Evolutionary conservation across 2,888 invertebrate genomes (phyloP).

Genomic region (Protonemura montana): DNA sequence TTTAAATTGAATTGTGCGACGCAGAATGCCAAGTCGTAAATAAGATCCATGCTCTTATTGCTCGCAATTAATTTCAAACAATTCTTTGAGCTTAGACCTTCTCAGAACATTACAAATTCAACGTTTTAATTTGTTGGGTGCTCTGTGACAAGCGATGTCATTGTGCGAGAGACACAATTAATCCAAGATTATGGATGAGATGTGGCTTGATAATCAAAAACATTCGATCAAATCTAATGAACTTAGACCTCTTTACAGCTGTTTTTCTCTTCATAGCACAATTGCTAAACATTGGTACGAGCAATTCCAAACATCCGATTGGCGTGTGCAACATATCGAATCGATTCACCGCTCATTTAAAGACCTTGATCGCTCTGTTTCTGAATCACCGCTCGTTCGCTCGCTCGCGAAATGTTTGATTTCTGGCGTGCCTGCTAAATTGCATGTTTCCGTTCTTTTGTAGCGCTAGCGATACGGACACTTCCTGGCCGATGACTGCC

Average conservation of each 20-base stretch:
- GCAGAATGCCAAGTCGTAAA: not conserved
- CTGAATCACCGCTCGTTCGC: not conserved
- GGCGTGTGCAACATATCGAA: not conserved
- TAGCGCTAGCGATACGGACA: not conserved
- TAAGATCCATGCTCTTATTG: not conserved
- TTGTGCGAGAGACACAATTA: not conserved
- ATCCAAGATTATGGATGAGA: too few relatives aligned
- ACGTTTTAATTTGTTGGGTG: not conserved
- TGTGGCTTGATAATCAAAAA: not conserved
- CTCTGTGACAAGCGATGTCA: not conserved
- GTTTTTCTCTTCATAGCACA: too few relatives aligned
- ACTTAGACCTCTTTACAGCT: too few relatives aligned
- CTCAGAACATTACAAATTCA: not conserved
- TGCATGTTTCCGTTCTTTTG: slow-evolving; percentile 15
- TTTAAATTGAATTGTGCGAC: not conserved
- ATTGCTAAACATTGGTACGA: not conserved
- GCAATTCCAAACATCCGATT: not conserved
- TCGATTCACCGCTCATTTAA: not conserved
- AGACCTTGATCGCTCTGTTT: slow-evolving; percentile 7
- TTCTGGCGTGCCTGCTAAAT: not conserved
- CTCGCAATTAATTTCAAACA: not conserved
- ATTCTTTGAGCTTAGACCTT: too few relatives aligned
- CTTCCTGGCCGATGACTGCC: not conserved
- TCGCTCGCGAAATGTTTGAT: not conserved
- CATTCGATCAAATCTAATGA: not conserved